Evolutionary conservation across 1,140 invertebrate genomes (phyloP), one percentile per base, ranked within the genome.

Genomic region (Lasioglossum baleicum): DNA sequence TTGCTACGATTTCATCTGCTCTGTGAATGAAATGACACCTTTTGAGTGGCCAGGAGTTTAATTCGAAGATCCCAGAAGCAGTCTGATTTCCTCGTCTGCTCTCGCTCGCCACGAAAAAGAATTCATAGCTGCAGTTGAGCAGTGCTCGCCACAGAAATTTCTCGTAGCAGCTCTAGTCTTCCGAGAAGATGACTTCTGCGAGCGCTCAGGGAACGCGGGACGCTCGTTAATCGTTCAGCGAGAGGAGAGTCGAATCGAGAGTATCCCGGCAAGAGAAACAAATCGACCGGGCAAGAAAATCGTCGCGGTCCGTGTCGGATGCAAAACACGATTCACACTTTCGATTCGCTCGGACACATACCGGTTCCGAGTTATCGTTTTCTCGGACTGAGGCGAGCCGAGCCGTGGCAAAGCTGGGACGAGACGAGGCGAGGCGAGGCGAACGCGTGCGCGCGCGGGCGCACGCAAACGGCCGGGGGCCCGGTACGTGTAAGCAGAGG

Each of bases 401-500:
- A 40, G 15, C 15, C 35, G 35, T 35, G 35, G 35, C 35, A 35
- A 13, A 51, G 31, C 40, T 22, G 31, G 4, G 35, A 20, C 35
- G 35, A 26, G 26, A 20, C 63, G 48, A 48, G 44, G 44, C 44
- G 44, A 10, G 44, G 10, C 61, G 61, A 53, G 51, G 58, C 8
- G 65, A 7, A 17, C 20, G n/a, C 67, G 17, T 26, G 17, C 17
- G 40, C 35, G 31, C 11, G 26, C 26, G 48, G 48, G 31, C 20
- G 10, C 31, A 74, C 72, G 60, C 72, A n/a, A 13, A 15, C 53
- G 64, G 40, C 58, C 35, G n/a, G 76, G 69, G 81, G 70, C 72
- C 56, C 61, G 22, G 40, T 31, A 61, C 75, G 78, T 70, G 83
- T 83, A 84, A 82, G 74, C 75, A 80, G 83, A 83, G 81, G 82